Conservation (phyloP, 2,113 vertebrate genomes). For the Mustelus asterias region DNA sequence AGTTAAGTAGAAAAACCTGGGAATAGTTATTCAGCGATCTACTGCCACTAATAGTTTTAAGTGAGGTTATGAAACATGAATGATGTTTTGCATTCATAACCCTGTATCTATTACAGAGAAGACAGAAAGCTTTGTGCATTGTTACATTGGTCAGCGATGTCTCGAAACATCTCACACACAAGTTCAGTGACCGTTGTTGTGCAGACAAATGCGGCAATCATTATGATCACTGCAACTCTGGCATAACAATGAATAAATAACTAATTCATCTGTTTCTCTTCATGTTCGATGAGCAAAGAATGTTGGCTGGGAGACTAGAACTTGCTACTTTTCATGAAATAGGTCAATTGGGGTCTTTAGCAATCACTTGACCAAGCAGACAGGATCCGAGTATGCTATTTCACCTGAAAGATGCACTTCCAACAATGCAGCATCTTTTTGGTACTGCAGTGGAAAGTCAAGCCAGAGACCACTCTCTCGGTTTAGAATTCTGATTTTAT, state of each 20-base stretch:
- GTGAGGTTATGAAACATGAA: neutral
- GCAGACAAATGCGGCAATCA: too few relatives aligned
- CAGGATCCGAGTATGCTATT: neutral
- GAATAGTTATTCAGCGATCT: neutral
- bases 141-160: neutral
- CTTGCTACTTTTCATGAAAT: neutral
- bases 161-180: neutral
- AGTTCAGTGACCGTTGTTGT: neutral
- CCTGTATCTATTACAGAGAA: neutral
- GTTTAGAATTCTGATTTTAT: neutral
- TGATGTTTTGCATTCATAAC: neutral
- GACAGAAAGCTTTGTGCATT: neutral
- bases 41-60: neutral
- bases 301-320: neutral
- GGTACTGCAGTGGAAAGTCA: neutral
- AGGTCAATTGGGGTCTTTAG: neutral
- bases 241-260: neutral
- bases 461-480: too few relatives aligned
- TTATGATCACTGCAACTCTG: neutral
- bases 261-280: neutral
- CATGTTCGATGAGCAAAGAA: neutral
- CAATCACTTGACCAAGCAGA: neutral
- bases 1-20: neutral
- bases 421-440: neutral
- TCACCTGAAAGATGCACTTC: neutral